Evolutionary conservation across 2,113 vertebrate species (phyloP).

Genomic region (Archocentrus centrarchus): DNA sequence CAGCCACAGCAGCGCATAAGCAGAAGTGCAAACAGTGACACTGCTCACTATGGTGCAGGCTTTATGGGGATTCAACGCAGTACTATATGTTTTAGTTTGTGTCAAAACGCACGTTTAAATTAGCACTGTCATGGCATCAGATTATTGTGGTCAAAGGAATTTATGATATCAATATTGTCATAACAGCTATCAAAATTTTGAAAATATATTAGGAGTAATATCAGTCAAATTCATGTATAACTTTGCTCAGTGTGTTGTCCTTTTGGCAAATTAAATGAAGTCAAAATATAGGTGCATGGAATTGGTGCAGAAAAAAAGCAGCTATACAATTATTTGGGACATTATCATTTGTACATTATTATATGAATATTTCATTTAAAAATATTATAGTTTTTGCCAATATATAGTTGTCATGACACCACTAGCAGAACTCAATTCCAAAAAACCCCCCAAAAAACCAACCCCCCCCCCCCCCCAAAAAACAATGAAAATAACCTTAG

Average conservation of each 20-base stretch:
- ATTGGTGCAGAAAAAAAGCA: no score
- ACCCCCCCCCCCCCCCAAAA: no score
- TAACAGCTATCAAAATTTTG: background rate
- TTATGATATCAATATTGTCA: background rate
- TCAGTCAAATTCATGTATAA: background rate
- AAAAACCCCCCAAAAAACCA: no score
- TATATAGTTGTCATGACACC: background rate
- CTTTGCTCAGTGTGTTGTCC: no score
- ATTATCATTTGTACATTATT: background rate
- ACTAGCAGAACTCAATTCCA: background rate
- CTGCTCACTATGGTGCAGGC: background rate
- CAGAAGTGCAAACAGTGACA: background rate
- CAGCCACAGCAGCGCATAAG: background rate
- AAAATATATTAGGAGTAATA: background rate
- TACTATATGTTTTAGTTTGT: background rate
- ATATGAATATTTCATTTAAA: accelerated
- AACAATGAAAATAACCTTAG: background rate
- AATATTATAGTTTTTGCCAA: background rate
- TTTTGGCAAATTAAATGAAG: background rate
- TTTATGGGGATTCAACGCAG: background rate
- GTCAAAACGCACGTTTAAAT: background rate
- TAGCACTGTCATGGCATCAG: background rate
- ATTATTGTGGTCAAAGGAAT: background rate
- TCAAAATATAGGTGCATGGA: no score
- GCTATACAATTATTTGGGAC: background rate